phyloP scores from a whole-genome alignment of 1,140 invertebrate species.

The Drosophila sp. region DNA sequence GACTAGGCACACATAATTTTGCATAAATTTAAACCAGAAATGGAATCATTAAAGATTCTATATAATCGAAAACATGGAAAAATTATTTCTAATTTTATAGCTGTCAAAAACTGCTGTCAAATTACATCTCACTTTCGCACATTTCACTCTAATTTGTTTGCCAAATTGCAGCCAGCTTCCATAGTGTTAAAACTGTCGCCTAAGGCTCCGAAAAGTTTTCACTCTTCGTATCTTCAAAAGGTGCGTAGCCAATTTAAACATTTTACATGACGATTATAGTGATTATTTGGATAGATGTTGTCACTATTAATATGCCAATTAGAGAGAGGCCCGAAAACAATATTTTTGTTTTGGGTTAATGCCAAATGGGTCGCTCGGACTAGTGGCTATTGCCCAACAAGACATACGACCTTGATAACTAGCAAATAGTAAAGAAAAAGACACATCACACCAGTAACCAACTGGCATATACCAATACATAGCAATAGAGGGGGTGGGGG shows the following conservation, averaged over 20 bases:
- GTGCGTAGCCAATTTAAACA: conserved; percentile 44
- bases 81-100: neutral
- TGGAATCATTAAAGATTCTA: no score
- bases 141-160: conserved; percentile 57
- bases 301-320: conserved; percentile 34
- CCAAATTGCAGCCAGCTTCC: conserved; percentile 18
- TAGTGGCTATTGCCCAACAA: conserved; percentile 15
- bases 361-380: conserved; percentile 17
- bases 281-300: conserved; percentile 32
- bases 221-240: conserved; percentile 34
- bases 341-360: conserved; percentile 10
- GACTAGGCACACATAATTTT: no score
- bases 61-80: no score
- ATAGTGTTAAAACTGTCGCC: conserved; percentile 30
- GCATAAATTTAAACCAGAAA: no score
- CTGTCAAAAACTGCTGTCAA: conserved; percentile 11
- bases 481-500: neutral
- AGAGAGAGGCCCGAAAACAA: neutral
- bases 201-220: conserved; percentile 31
- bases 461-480: conserved; percentile 27
- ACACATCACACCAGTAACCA: conserved; percentile 19
- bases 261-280: conserved; percentile 27
- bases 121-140: conserved; percentile 60
- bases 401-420: conserved; percentile 57
- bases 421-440: conserved; percentile 12